Evolutionary conservation across 2,113 vertebrate genomes (phyloP).

Genomic region (Aspidoscelis tigris): DNA sequence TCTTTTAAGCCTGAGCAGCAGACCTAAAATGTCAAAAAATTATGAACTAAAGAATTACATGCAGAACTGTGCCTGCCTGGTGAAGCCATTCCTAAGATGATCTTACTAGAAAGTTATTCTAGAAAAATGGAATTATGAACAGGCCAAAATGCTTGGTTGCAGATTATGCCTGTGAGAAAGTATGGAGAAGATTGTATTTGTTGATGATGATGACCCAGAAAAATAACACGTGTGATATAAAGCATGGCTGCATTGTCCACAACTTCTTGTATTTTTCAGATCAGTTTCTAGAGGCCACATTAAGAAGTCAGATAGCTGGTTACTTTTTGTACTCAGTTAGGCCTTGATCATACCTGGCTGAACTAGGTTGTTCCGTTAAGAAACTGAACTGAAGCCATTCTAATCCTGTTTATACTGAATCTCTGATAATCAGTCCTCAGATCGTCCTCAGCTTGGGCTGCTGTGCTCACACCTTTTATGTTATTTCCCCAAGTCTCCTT

Average conservation of each 20-base stretch:
- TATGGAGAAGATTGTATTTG: constrained; percentile 11
- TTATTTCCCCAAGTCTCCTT: no score
- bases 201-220: background rate
- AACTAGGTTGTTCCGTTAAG: no score
- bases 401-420: no score
- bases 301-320: background rate
- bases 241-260: background rate
- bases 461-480: no score
- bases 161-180: constrained; percentile 1
- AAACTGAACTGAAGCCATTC: no score
- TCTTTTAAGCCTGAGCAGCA: constrained; percentile 31
- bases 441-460: no score
- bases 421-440: no score
- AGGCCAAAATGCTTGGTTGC: constrained; percentile 18
- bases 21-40: constrained; percentile 33
- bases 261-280: background rate
- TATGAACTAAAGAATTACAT: constrained; percentile 43
- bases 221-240: background rate
- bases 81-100: constrained; percentile 38
- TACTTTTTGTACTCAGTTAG: background rate
- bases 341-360: no score
- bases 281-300: background rate
- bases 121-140: background rate
- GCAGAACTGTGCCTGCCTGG: constrained; percentile 6
- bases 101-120: constrained; percentile 18